phyloP scores from a whole-genome alignment of 2,797 vertebrate species.

The Lepus townsendii region DNA sequence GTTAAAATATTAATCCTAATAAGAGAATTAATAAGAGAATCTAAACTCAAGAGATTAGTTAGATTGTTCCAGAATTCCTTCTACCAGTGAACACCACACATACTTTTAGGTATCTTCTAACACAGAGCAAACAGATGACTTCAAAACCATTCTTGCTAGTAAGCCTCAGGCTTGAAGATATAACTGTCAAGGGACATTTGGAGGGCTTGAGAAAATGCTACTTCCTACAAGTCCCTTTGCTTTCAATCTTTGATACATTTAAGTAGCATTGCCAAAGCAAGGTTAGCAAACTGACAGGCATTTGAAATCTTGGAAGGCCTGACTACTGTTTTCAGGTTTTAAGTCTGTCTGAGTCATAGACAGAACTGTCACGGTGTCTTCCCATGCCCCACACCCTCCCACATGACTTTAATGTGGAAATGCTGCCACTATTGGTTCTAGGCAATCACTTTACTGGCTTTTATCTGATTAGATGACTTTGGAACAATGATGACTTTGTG shows the following conservation, averaged over 20 bases:
- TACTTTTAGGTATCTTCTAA: neutral
- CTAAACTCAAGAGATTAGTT: neutral
- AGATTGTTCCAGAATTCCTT: neutral
- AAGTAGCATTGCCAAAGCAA: neutral
- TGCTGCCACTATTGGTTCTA: constrained; percentile 52
- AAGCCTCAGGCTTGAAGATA: neutral
- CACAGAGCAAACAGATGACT: neutral
- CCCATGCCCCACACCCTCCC: neutral
- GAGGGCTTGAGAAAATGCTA: neutral
- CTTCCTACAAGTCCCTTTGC: neutral
- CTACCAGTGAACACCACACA: neutral
- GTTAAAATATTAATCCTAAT: neutral
- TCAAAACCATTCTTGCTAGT: neutral
- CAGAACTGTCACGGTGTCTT: constrained; percentile 24
- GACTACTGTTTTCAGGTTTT: neutral
- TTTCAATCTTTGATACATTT: neutral
- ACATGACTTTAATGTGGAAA: constrained; percentile 62
- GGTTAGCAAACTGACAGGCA: neutral
- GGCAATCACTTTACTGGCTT: constrained; percentile 71
- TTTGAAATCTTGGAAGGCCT: neutral
- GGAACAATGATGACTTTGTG: constrained; percentile 68
- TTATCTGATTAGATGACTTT: constrained; percentile 73
- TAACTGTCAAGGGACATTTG: neutral
- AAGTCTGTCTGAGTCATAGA: constrained; percentile 56
- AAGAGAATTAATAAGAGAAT: neutral